Percentiles rank a stretch among this genome's conserved stretches.
These are phyloP conservation scores for Pseudorasbora parva DNA, from an alignment of 2,113 vertebrate species.

Conservation along the genomic window DNA sequence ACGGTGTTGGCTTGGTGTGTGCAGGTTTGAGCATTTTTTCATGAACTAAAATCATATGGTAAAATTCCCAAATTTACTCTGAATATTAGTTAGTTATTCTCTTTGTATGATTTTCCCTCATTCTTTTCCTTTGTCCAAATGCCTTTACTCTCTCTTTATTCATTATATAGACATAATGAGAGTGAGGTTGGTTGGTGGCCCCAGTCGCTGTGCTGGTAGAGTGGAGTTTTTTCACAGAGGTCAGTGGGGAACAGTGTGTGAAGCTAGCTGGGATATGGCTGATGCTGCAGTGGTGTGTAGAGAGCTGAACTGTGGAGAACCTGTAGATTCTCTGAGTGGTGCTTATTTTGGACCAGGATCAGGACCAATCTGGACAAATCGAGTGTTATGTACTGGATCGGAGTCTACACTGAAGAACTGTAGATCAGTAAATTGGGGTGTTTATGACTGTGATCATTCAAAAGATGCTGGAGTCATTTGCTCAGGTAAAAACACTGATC, in stretches of 20 bases:
- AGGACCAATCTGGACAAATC: not conserved
- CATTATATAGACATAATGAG: not conserved
- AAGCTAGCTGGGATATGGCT: not conserved
- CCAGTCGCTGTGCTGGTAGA: conserved; percentile 44
- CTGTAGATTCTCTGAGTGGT: not conserved
- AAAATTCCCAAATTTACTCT: too few relatives aligned
- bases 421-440: not conserved
- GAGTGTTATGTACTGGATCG: not conserved
- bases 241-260: conserved; percentile 55
- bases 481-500: not conserved
- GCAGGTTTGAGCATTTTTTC: not conserved
- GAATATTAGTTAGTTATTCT: too few relatives aligned
- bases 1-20: not conserved
- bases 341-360: not conserved
- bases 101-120: not conserved
- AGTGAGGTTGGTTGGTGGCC: conserved; percentile 34
- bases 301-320: conserved; percentile 2
- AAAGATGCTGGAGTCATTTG: not conserved
- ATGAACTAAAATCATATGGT: too few relatives aligned
- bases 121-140: not conserved
- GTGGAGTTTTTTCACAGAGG: conserved; percentile 53
- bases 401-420: conserved; percentile 26
- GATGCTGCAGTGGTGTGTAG: conserved; percentile 6
- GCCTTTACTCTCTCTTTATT: not conserved
- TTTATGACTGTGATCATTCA: not conserved